Evolutionary conservation across 2,113 vertebrate genomes (phyloP).

Genomic region (Callospermophilus lateralis): DNA sequence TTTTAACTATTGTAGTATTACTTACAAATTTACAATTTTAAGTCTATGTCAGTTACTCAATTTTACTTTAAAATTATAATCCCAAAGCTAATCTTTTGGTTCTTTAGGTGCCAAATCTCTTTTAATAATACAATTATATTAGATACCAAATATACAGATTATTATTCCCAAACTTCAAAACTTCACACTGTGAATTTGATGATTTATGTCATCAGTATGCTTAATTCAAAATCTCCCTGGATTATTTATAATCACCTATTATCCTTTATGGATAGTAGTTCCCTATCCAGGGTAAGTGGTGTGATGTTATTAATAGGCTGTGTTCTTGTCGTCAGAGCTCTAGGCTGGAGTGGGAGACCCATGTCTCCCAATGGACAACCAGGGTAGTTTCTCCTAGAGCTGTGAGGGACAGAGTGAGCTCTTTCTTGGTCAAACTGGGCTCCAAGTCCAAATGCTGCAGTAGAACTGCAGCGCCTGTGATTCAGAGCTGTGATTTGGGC

Average conservation of each 20-base stretch:
- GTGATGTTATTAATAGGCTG: background rate
- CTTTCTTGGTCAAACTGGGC: background rate
- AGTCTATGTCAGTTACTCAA: background rate
- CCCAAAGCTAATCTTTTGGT: background rate
- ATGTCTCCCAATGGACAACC: background rate
- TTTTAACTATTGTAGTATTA: background rate
- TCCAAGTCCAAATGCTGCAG: background rate
- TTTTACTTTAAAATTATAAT: background rate
- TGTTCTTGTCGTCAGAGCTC: background rate
- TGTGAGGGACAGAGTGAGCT: background rate
- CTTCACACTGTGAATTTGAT: conserved; percentile 22
- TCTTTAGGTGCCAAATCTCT: background rate
- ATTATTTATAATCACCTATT: conserved; percentile 8
- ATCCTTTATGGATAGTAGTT: conserved; percentile 15
- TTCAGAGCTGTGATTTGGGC: background rate
- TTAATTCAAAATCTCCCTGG: conserved; percentile 11
- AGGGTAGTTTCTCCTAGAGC: background rate
- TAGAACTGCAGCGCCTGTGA: accelerated
- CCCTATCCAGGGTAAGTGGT: background rate
- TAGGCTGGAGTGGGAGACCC: background rate
- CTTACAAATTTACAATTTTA: background rate
- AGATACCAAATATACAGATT: background rate
- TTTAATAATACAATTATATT: background rate
- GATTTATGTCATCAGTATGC: conserved; percentile 33
- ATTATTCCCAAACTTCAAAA: background rate